Conservation (phyloP, 1,140 invertebrate genomes). For the Temnothorax longispinosus region DNA sequence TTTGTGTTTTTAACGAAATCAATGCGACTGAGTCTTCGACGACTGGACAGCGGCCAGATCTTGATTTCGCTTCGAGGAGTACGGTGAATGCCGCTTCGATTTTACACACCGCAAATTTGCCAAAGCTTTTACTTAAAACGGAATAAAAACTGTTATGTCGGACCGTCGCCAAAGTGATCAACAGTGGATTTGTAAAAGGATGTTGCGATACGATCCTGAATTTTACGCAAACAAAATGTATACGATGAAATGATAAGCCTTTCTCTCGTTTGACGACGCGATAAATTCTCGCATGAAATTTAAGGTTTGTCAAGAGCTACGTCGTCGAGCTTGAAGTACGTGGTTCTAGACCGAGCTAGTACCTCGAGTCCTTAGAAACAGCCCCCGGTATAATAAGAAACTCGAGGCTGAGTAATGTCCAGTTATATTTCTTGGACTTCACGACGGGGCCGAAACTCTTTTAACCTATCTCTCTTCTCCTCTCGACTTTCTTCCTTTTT, state of each 20-base stretch:
- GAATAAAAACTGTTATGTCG: constrained; percentile 57
- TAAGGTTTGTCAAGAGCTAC: constrained; percentile 59
- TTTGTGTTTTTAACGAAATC: constrained; percentile 68
- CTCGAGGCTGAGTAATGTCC: constrained; percentile 77
- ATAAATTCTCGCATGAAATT: constrained; percentile 76
- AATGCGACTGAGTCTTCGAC: constrained; percentile 60
- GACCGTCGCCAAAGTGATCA: constrained; percentile 63
- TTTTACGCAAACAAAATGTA: background rate
- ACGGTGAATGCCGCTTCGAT: constrained; percentile 44
- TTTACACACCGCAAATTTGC: constrained; percentile 61
- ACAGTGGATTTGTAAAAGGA: constrained; percentile 20
- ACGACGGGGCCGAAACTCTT: constrained; percentile 70
- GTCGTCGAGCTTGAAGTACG: constrained; percentile 46
- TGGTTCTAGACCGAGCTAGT: constrained; percentile 13
- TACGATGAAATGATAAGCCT: constrained; percentile 5
- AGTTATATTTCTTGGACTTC: constrained; percentile 76
- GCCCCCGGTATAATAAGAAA: constrained; percentile 78
- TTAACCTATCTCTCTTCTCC: constrained; percentile 51
- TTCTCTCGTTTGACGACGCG: constrained; percentile 43
- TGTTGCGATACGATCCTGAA: background rate
- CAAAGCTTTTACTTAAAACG: constrained; percentile 65
- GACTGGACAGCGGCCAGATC: constrained; percentile 70
- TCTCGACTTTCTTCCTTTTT: constrained; percentile 19
- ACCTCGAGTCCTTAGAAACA: constrained; percentile 68
- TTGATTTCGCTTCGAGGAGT: constrained; percentile 51